Percentiles rank a stretch among this genome's conserved stretches.
Evolutionary conservation across 2,113 vertebrate genomes (phyloP).

Genomic region (Toxotes chatareus): DNA sequence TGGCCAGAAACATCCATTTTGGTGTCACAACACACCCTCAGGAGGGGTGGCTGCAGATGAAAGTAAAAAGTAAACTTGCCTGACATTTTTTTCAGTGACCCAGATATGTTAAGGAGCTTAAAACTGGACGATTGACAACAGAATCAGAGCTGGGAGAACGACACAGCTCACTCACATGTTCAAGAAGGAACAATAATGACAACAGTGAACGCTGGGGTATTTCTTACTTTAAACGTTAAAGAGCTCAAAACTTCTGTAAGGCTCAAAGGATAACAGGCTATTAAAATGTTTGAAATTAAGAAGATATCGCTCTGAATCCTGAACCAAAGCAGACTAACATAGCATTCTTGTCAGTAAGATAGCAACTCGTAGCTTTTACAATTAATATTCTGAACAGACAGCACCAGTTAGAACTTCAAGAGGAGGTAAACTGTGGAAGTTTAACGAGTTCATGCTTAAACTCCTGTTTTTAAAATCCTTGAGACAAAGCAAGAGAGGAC

Average conservation of each 20-base stretch:
- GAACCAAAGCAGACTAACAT: neutral
- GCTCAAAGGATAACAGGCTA: neutral
- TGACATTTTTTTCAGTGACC: slow-evolving; percentile 48
- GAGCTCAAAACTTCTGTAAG: neutral
- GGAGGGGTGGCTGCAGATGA: slow-evolving; percentile 18
- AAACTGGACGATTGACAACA: slow-evolving; percentile 19
- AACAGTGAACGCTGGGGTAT: neutral
- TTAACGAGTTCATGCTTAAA: slow-evolving; percentile 20
- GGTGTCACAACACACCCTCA: slow-evolving; percentile 15
- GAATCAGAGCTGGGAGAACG: neutral
- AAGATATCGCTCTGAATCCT: neutral
- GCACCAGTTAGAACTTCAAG: neutral
- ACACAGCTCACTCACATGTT: slow-evolving; percentile 3
- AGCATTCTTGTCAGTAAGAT: neutral
- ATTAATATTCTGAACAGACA: neutral
- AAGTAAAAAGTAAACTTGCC: slow-evolving; percentile 17
- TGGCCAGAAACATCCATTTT: slow-evolving; percentile 21
- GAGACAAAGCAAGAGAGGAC: slow-evolving; percentile 10
- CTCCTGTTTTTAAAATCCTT: slow-evolving; percentile 31
- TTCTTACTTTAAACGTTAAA: neutral
- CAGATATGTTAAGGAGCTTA: slow-evolving; percentile 38
- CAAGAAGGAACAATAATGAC: neutral
- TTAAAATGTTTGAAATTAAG: neutral
- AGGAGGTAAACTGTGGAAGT: neutral
- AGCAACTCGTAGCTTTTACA: neutral